Base-by-base conservation (phyloP, 2,113 vertebrate species). In the Heptranchias perlo region DNA sequence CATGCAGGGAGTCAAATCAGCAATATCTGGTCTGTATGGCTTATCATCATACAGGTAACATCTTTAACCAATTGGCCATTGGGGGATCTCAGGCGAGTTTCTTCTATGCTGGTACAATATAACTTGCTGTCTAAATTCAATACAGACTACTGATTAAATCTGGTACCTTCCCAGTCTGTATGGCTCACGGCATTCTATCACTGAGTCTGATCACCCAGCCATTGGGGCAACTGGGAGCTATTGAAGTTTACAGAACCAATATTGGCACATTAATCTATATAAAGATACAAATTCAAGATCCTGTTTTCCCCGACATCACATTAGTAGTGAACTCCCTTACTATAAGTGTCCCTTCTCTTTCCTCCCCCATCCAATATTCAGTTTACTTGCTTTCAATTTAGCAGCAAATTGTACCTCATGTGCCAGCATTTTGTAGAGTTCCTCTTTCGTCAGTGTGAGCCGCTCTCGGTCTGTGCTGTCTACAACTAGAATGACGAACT, bases 401-500 rank as follows among this genome's bases (percentile, higher is more conserved):
- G 39, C 39, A 95, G 65, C 47, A 95, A 95, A 69, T 44, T n/a
- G 64, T 96, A 98, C 98, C 98, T 98, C 98, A 4, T 98, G 98
- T n/a, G 98, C 97, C 86, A 99, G 97, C 98, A 98, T 98, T 82
- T 96, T 97, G 96, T 98, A 98, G 6, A 99, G 97, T 91, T 98
- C 98, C 0, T 98, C 98, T 96, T 98, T 97, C 7, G 97, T 97
- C 25, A 98, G 95, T 21, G 78, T 95, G 52, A 99, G 97, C n/a
- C 98, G 97, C 52, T 98, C 98, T 0, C 98, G 96, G 96, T 98
- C 98, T 0, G 98, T 98, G 97, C 98, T 99, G 96, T 99, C 98
- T 69, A 98, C 98, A 84, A 99, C 98, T 96, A 99, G 96, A 82
- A 99, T 98, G 96, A 99, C 96, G 69, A 99, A 98, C 98, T 98